phyloP scores from a whole-genome alignment of 2,888 invertebrate genomes.

The Selenia dentaria region DNA sequence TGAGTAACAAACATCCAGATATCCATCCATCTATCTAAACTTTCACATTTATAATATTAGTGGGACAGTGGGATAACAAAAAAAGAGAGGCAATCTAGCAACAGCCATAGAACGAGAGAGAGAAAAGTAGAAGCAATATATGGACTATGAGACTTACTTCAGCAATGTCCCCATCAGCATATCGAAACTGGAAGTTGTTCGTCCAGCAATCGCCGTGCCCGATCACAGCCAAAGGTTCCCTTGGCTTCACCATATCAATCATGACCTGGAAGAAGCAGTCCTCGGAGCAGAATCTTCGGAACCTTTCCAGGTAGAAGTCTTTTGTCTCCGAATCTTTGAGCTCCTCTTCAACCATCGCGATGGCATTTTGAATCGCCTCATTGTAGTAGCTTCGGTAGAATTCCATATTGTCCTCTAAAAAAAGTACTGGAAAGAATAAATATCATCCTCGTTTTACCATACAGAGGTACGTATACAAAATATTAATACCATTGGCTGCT shows the following conservation, averaged over 20 bases:
- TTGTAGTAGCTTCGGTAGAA: slow-evolving; percentile 89
- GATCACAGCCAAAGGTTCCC: slow-evolving; percentile 87
- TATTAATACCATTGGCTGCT: too few species aligned
- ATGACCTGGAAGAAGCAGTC: slow-evolving; percentile 88
- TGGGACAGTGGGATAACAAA: too few species aligned
- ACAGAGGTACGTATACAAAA: too few species aligned
- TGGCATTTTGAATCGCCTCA: slow-evolving; percentile 86
- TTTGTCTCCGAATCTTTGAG: slow-evolving; percentile 64
- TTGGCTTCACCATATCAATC: slow-evolving; percentile 86
- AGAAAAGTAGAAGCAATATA: too few species aligned
- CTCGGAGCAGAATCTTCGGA: slow-evolving; percentile 85
- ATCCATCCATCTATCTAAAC: too few species aligned
- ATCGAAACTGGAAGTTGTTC: slow-evolving; percentile 88
- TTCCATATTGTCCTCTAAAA: slow-evolving; percentile 86
- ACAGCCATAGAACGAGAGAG: too few species aligned
- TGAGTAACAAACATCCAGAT: too few species aligned
- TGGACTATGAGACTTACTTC: slow-evolving; percentile 72
- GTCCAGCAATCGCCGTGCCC: slow-evolving; percentile 92
- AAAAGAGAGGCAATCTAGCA: too few species aligned
- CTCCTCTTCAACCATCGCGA: slow-evolving; percentile 85
- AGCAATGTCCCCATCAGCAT: slow-evolving; percentile 78
- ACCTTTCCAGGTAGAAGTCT: slow-evolving; percentile 83
- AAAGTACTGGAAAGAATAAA: slow-evolving; percentile 73
- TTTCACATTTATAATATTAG: too few species aligned
- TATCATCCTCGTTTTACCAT: background rate